These are phyloP conservation scores for Meriones psammophilus DNA, from an alignment of 2,797 vertebrate genomes.

Conservation along the genomic window DNA sequence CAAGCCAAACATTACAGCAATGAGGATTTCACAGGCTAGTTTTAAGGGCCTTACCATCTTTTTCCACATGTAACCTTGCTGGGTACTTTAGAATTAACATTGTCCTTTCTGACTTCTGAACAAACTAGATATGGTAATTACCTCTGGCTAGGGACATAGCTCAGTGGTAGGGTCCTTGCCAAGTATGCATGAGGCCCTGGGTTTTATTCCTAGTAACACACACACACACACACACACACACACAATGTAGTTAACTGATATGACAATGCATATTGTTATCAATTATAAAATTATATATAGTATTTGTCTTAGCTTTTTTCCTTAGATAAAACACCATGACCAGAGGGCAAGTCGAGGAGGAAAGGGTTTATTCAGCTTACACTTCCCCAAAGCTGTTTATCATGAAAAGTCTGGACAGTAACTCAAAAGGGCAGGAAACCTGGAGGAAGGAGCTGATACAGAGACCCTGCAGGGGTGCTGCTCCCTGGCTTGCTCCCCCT, in stretches of 20 bases:
- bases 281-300: neutral
- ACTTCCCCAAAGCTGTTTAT: neutral
- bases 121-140: neutral
- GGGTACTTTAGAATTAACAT: neutral
- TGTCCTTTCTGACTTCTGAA: constrained; percentile 29
- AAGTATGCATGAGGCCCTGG: neutral
- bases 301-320: neutral
- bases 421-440: neutral
- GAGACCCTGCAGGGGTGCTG: neutral
- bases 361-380: neutral
- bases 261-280: neutral
- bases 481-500: neutral
- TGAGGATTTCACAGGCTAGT: neutral
- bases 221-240: neutral
- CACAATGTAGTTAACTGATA: neutral
- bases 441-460: neutral
- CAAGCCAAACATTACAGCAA: neutral
- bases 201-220: neutral
- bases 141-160: neutral
- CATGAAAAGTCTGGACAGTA: neutral
- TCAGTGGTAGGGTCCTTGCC: neutral
- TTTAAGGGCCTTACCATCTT: neutral
- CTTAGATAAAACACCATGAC: neutral
- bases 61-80: neutral
- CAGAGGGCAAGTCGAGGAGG: neutral